Conservation (phyloP, 2,888 invertebrate species). For the Mythimna ferrago region DNA sequence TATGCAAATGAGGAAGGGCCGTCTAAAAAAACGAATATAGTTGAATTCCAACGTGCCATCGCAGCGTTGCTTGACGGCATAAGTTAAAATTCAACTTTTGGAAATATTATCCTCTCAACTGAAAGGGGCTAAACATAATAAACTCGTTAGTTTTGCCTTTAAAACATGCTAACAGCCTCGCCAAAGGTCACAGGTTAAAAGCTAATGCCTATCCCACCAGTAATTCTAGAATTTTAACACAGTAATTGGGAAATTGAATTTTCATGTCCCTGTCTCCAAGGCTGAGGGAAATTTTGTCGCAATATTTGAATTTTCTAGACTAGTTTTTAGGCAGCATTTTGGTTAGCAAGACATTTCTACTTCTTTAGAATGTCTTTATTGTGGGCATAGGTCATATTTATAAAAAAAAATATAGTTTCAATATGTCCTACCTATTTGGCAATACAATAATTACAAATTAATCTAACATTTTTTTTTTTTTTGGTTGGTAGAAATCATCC, state of each 20-base stretch:
- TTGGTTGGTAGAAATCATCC: too few relatives aligned
- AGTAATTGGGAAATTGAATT: constrained; percentile 62
- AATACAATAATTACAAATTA: too few relatives aligned
- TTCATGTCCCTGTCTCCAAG: constrained; percentile 47
- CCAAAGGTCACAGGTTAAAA: constrained; percentile 36
- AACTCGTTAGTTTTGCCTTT: constrained; percentile 29
- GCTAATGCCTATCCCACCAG: constrained; percentile 5
- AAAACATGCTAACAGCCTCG: constrained; percentile 24
- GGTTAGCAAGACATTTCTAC: constrained; percentile 6
- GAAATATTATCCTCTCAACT: background rate
- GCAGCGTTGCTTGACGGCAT: too few relatives aligned
- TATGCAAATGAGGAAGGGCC: too few relatives aligned
- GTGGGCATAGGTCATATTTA: too few relatives aligned
- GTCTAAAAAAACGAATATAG: background rate
- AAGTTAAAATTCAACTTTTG: background rate
- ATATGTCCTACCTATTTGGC: too few relatives aligned
- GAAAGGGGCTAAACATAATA: constrained; percentile 21
- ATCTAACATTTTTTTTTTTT: too few relatives aligned
- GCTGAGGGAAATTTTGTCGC: constrained; percentile 18
- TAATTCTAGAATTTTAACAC: constrained; percentile 38
- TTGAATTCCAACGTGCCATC: too few relatives aligned
- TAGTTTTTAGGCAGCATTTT: constrained; percentile 4
- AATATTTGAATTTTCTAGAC: constrained; percentile 17
- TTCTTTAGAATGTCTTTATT: background rate
- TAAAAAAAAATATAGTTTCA: too few relatives aligned